Evolutionary conservation across 2,113 vertebrate genomes (phyloP).

Genomic region (Martes martes): DNA sequence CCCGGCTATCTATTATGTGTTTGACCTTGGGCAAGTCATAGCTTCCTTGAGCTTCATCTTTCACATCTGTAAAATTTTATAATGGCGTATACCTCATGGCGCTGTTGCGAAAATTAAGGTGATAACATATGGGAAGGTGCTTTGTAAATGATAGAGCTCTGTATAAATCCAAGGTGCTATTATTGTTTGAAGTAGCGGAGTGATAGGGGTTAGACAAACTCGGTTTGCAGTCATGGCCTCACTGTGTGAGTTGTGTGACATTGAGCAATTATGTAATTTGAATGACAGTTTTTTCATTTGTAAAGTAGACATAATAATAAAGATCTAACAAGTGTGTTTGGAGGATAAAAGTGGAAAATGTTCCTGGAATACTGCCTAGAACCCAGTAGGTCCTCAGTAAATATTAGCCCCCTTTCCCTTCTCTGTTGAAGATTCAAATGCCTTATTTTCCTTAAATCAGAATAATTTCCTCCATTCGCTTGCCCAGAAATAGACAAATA

Average conservation of each 20-base stretch:
- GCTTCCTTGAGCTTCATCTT: background rate
- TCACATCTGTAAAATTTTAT: background rate
- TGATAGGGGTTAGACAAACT: background rate
- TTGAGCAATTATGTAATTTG: background rate
- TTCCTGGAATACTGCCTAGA: background rate
- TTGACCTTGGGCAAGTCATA: background rate
- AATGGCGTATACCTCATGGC: background rate
- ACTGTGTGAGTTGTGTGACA: background rate
- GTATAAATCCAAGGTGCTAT: background rate
- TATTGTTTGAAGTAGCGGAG: background rate
- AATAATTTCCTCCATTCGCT: background rate
- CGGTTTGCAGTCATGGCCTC: background rate
- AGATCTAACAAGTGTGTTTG: background rate
- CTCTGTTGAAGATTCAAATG: background rate
- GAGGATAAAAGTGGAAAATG: background rate
- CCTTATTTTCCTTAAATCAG: background rate
- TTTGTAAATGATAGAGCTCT: background rate
- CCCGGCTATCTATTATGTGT: background rate
- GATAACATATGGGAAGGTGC: background rate
- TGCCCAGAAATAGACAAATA: background rate
- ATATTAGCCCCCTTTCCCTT: background rate
- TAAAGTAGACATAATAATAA: conserved; percentile 13
- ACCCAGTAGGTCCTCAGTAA: background rate
- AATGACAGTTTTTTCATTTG: conserved; percentile 30
- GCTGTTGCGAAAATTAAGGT: background rate